Conservation (phyloP, 2,888 invertebrate species). For the Ectropis crepuscularia region DNA sequence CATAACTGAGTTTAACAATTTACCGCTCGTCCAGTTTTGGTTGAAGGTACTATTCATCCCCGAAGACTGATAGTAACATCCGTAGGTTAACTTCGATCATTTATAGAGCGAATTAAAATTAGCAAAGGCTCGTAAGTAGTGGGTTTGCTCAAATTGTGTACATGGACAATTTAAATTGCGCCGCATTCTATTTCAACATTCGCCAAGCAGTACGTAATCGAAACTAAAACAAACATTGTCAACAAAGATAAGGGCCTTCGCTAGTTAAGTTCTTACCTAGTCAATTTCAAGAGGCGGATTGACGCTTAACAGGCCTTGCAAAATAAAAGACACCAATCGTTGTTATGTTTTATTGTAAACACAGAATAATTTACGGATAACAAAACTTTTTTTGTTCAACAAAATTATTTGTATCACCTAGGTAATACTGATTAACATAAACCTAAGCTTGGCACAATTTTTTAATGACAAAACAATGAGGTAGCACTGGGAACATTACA, state of each 20-base stretch:
- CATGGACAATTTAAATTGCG: not conserved
- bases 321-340: constrained; percentile 43
- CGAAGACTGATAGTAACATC: too few relatives aligned
- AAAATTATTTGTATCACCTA: constrained; percentile 46
- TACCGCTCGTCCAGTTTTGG: too few relatives aligned
- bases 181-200: constrained; percentile 34
- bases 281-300: too few relatives aligned
- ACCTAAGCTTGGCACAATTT: constrained; percentile 67
- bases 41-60: too few relatives aligned
- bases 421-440: constrained; percentile 68
- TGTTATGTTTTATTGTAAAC: constrained; percentile 48
- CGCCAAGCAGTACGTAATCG: constrained; percentile 44
- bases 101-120: too few relatives aligned
- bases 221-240: constrained; percentile 22
- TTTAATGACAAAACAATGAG: constrained; percentile 55
- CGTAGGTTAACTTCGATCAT: too few relatives aligned
- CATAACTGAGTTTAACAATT: too few relatives aligned
- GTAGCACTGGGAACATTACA: constrained; percentile 53
- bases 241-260: constrained; percentile 19
- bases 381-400: constrained; percentile 22
- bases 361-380: constrained; percentile 50
- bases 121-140: too few relatives aligned
- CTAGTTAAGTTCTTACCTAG: not conserved
- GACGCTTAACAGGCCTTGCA: not conserved
- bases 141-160: too few relatives aligned